Evolutionary conservation across 2,797 vertebrate genomes (phyloP), one percentile per base, ranked within the genome.

Genomic region (Poeciliopsis paucimaculata): DNA sequence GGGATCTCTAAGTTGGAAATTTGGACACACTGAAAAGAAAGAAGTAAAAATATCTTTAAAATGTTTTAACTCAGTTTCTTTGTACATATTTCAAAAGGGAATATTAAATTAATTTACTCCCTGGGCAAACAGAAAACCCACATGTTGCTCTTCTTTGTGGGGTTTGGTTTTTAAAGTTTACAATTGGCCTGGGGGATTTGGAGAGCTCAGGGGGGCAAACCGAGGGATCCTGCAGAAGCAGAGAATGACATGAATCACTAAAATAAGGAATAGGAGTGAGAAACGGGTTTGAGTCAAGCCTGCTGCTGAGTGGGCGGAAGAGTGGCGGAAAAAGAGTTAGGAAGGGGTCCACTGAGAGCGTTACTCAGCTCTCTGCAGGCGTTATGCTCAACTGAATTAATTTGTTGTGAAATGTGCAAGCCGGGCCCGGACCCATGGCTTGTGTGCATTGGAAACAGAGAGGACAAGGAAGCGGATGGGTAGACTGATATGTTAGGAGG

Each of bases 381-480:
- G 79, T 77, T 82, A 71, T 79, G 62, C 82, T 84, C 80, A 82
- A 15, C 55, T 90, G 90, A 91, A 90, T 88, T 94, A 89, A 93
- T 94, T 83, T 83, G 81, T 91, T 92, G 79, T 93, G 93, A 95
- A 93, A 90, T 87, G 86, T 84, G 76, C 76, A 80, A 88, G 84
- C 82, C 81, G 72, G 76, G 85, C 82, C 45, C 70, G 78, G 76
- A 86, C 85, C 77, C 78, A 82, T 74, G 84, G 80, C 68, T 84
- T 74, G 73, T 86, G 82, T 82, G 79, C 64, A 34, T 39, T 73
- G 78, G 79, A 80, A 81, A 81, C 75, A 78, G 84, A 77, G 76
- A 73, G 73, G 75, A 75, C 73, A 72, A 85, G 77, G 72, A 72
- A 34, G 73, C 31, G 43, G 34, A 62, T 28, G 62, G 51, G n/a